Evolutionary conservation across 2,888 invertebrate species (phyloP), one percentile per base, ranked within the genome.

Genomic region (Troides helena): DNA sequence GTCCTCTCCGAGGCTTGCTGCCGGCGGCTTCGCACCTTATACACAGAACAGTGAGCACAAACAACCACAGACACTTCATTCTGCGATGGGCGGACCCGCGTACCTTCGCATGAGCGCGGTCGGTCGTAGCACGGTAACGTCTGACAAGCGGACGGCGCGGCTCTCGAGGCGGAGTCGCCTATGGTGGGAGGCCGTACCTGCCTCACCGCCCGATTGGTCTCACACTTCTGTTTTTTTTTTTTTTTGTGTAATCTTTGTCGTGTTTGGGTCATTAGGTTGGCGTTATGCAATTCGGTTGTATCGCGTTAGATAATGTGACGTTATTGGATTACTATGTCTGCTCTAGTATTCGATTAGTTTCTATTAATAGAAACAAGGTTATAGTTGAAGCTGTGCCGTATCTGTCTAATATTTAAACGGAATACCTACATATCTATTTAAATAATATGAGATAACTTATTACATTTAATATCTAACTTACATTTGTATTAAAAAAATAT

Each of bases 1-100:
- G 95, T 82, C 97, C 97, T 84, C 97, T 94, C 85, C 96, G 95
- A 78, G 94, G 94, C 83, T 95, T 95, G 83, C 94, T 95, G 77
- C 85, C 88, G 75, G 88, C 86, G 85, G 91, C 84, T 71, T 89
- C 87, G 84, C 89, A 88, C 84, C 91, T 80, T 85, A 87, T 89
- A 87, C 91, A 91, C 90, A 92, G 79, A 85, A 94, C 88, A 75
- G 93, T 86, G 81, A 94, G 87, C 88, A 91, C 92, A 83, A 90
- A 88, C 82, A 94, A 89, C 83, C 94, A 93, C 90, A 90, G 81
- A 84, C 92, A 92, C 91, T 90, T 89, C 93, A 91, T 93, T 82
- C 81, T 89, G 82, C 81, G 81, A 89, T 84, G 90, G 90, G 89
- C 89, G 89, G 88, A 79, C 81, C 85, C 77, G 77, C 74, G 74